phyloP scores from a whole-genome alignment of 2,113 vertebrate species.

The Eubucco bourcierii region DNA sequence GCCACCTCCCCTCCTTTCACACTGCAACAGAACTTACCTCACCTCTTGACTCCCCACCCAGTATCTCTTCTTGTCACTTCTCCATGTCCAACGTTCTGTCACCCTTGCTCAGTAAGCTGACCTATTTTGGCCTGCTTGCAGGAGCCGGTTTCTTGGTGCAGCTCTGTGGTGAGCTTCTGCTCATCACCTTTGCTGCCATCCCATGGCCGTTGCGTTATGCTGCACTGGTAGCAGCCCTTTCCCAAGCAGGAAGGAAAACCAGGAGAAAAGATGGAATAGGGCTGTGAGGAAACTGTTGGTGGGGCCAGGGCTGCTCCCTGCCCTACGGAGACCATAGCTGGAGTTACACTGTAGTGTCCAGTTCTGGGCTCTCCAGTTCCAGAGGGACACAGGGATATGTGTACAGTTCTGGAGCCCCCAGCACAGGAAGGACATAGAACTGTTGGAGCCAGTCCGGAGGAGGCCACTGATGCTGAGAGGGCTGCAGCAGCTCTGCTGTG shows the following conservation, averaged over 20 bases:
- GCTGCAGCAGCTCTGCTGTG: no score
- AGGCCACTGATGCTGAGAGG: no score
- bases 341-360: no score
- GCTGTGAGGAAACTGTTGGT: no score
- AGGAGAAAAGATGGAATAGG: no score
- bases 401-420: no score
- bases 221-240: neutral
- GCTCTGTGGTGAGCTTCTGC: neutral
- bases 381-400: no score
- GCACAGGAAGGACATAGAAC: no score
- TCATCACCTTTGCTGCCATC: neutral
- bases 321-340: no score
- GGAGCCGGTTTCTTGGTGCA: neutral
- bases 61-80: neutral
- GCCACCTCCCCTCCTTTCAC: neutral
- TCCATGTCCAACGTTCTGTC: neutral
- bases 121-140: neutral
- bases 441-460: no score
- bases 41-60: fast-evolving
- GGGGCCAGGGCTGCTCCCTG: no score
- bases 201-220: neutral
- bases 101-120: neutral
- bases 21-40: neutral
- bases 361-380: no score
- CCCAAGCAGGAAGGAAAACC: neutral